phyloP scores from a whole-genome alignment of 2,888 invertebrate species.

The Xylophagus ater region DNA sequence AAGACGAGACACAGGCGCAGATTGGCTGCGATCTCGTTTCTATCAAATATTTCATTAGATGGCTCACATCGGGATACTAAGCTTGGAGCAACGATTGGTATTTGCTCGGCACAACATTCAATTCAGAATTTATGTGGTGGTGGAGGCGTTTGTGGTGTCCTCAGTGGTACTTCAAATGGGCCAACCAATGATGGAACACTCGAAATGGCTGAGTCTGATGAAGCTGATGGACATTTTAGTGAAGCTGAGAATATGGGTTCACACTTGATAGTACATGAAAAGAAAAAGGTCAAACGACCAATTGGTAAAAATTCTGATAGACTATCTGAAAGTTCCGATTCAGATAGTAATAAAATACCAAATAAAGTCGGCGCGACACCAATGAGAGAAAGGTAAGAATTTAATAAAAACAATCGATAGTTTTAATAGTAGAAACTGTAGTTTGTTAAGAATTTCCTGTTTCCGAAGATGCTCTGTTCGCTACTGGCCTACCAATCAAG shows the following conservation, averaged over 20 bases:
- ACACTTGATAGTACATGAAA: conserved; percentile 35
- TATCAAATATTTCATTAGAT: conserved; percentile 90
- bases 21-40: conserved; percentile 85
- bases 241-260: conserved; percentile 39
- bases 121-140: conserved; percentile 21
- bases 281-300: conserved; percentile 36
- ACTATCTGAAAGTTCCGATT: conserved; percentile 61
- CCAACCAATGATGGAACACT: conserved; percentile 29
- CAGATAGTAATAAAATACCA: conserved; percentile 58
- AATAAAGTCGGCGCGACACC: conserved; percentile 44
- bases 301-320: conserved; percentile 40
- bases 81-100: conserved; percentile 41
- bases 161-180: no score
- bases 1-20: conserved; percentile 66
- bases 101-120: conserved; percentile 24
- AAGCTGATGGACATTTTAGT: conserved; percentile 40
- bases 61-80: conserved; percentile 71
- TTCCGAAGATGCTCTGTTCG: no score
- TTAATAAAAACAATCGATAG: no score
- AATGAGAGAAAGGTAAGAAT: conserved; percentile 53
- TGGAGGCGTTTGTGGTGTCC: no score
- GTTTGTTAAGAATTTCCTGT: no score
- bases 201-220: conserved; percentile 34
- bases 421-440: no score
- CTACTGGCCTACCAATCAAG: no score